These are phyloP conservation scores for Hoplias malabaricus DNA, from an alignment of 2,113 vertebrate genomes.

Conservation along the genomic window DNA sequence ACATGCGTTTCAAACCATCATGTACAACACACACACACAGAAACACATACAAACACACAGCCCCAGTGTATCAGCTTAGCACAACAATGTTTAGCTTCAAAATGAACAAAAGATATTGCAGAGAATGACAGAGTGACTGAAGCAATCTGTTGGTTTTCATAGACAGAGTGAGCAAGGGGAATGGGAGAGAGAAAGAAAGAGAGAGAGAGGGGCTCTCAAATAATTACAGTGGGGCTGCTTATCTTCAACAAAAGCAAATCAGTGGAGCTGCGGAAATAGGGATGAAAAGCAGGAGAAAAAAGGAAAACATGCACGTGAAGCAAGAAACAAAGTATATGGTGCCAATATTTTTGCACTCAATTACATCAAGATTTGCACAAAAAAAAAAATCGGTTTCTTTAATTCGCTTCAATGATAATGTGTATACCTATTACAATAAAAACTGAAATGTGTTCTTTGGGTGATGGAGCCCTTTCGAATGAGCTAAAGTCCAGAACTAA, in stretches of 20 bases:
- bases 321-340: no score
- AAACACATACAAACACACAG: background rate
- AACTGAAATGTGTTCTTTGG: no score
- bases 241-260: no score
- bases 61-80: background rate
- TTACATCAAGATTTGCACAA: no score
- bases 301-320: background rate
- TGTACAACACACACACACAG: conserved; percentile 11
- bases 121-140: background rate
- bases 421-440: no score
- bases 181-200: background rate
- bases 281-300: background rate
- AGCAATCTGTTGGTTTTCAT: background rate
- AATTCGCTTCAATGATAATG: no score
- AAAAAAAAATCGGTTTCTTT: no score
- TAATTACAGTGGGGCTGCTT: background rate
- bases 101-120: background rate
- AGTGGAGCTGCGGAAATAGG: background rate
- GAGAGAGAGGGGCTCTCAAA: background rate
- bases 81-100: conserved; percentile 10
- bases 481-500: no score
- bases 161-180: conserved; percentile 37
- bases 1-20: conserved; percentile 1
- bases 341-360: no score
- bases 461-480: no score